Evolutionary conservation across 2,888 invertebrate species (phyloP), one percentile per base, ranked within the genome.

Genomic region (Plagodis dolabraria): DNA sequence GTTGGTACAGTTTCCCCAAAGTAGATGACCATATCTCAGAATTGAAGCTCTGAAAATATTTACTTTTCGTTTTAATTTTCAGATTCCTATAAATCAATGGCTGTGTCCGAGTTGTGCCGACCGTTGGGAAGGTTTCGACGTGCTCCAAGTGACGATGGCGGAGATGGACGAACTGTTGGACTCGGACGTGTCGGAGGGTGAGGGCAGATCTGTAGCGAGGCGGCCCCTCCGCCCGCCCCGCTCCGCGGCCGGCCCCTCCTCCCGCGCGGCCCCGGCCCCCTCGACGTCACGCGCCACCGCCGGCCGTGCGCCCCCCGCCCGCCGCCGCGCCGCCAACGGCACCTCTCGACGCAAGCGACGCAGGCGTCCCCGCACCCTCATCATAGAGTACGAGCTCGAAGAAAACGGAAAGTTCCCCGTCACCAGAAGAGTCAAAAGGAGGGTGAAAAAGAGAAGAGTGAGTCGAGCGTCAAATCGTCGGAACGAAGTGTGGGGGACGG

Each of bases 41-140:
- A n/a, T n/a, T n/a, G n/a, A n/a, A n/a, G n/a, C n/a, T n/a, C n/a
- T n/a, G n/a, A n/a, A n/a, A n/a, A n/a, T n/a, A n/a, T n/a, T n/a
- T n/a, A n/a, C n/a, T n/a, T n/a, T n/a, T n/a, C n/a, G 9, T 38
- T 38, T 38, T 38, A 7, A 38, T 8, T 72, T 81, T 0, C 80
- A 93, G 93, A 76, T 96, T 47, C 99, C 99, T 0, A 93, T 94
- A 56, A 97, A 96, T 10, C 95, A 96, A 68, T 99, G 99, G 99
- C 97, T 95, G 77, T 99, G 99, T 85, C 95, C 96, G 35, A 94
- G 94, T 52, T 96, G 96, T 76, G 74, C 74, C 54, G 82, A 84
- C 33, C 71, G 91, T 46, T 72, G 77, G 33, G 83, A 57, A 11
- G 35, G 9, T 22, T 38, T 52, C n/a, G 34, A 33, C 9, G 47